Evolutionary conservation across 2,888 invertebrate species (phyloP), one percentile per base, ranked within the genome.

Genomic region (Asteroscopus sphinx): DNA sequence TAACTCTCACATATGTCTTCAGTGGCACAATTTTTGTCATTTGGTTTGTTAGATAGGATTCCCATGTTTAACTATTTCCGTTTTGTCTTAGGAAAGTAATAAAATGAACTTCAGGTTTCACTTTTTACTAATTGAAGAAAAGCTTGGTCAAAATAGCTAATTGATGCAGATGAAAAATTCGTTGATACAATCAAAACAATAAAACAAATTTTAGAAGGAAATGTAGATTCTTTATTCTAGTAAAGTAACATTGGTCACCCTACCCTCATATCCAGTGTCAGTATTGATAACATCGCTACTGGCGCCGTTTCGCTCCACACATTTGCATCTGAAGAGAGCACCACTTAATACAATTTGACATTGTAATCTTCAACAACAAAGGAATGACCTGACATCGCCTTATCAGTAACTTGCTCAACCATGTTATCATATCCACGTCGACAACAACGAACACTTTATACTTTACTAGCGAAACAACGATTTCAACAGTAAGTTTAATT

Each of bases 261-360:
- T 68, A 55, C 49, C 54, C 59, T 64, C 53, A 63, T 49, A 53
- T 66, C 42, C 63, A 57, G 61, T 73, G 61, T 65, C 60, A 64
- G 52, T 44, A 16, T 45, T 33, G 91, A 92, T 91, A 85, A 55
- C 66, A 88, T 87, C 87, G 40, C 51, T 71, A 63, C 79, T 80
- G 91, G 88, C 91, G 91, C 90, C 92, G 82, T 86, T 85, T 83
- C 67, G 62, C 74, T 69, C 72, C 61, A 60, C 67, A 64, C 77
- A 91, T 92, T 92, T 87, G 75, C 93, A 92, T 92, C 82, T 86
- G 86, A 92, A 92, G 79, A 83, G 83, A 76, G 79, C 63, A 76
- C 72, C 69, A 72, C 76, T 64, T 76, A 76, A 84, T 84, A 87
- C 81, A 80, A 80, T 83, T 86, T 86, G 83, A 89, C 90, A 88